These are phyloP conservation scores for Peromyscus californicus DNA, from an alignment of 2,113 vertebrate genomes.

Conservation along the genomic window DNA sequence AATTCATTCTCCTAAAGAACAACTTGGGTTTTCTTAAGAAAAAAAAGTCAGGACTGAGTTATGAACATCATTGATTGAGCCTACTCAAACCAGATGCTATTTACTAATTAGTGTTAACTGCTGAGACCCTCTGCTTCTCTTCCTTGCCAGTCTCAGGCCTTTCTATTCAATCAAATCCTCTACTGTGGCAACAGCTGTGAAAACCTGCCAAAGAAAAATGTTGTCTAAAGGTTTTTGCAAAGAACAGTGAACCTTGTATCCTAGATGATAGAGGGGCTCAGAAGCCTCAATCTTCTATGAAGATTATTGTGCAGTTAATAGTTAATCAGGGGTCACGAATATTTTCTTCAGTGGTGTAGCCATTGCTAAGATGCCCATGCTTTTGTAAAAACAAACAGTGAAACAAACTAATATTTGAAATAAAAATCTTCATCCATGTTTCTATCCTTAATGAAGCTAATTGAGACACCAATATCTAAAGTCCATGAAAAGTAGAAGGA, in stretches of 20 bases:
- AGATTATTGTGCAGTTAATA: neutral
- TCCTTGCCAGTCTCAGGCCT: conserved; percentile 77
- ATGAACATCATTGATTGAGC: conserved; percentile 85
- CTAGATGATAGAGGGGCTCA: neutral
- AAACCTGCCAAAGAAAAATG: neutral
- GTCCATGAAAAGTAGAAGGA: neutral
- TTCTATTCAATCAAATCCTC: conserved; percentile 90
- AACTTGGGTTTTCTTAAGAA: conserved; percentile 80
- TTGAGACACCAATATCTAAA: neutral
- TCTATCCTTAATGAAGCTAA: neutral
- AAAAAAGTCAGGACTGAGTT: conserved; percentile 70
- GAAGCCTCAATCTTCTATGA: neutral
- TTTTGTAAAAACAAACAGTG: neutral
- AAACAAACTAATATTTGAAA: neutral
- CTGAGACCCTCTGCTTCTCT: neutral
- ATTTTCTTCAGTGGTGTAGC: neutral
- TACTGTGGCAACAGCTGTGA: conserved; percentile 84
- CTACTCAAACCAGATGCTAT: neutral
- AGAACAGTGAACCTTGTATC: neutral
- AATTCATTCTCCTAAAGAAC: conserved; percentile 92
- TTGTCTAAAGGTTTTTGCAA: neutral
- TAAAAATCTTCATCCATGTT: neutral
- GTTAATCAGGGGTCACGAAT: neutral
- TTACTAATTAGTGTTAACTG: conserved; percentile 44
- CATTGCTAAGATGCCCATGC: neutral